phyloP scores from a whole-genome alignment of 23 tunicate genomes.

The Clavelina lepadiformis region DNA sequence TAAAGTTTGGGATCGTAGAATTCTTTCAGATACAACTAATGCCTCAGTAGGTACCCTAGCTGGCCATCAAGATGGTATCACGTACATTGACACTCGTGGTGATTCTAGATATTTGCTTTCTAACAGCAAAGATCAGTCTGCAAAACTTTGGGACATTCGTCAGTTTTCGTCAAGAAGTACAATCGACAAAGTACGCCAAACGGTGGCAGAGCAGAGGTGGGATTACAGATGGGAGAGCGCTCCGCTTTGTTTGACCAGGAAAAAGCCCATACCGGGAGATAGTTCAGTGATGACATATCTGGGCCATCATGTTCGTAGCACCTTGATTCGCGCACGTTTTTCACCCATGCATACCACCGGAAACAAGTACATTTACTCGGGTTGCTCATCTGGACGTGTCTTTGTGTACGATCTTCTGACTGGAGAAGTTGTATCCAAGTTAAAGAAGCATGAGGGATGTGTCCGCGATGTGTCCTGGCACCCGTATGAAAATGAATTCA shows the following conservation, averaged over 20 bases:
- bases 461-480: constrained; percentile 83
- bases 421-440: constrained; percentile 50
- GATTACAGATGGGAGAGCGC: constrained; percentile 74
- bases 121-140: constrained; percentile 74
- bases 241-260: constrained; percentile 13
- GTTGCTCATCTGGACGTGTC: constrained; percentile 50
- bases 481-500: constrained; percentile 49
- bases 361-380: constrained; percentile 58
- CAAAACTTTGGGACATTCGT: constrained; percentile 71
- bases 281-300: constrained; percentile 47
- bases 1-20: constrained; percentile 75
- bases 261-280: constrained; percentile 41
- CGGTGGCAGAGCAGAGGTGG: constrained; percentile 51
- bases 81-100: constrained; percentile 56
- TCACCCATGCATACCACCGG: constrained; percentile 66
- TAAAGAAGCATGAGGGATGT: constrained; percentile 32
- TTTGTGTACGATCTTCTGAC: constrained; percentile 65
- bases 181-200: constrained; percentile 19
- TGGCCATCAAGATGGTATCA: constrained; percentile 73
- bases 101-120: constrained; percentile 69
- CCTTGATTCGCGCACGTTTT: constrained; percentile 75
- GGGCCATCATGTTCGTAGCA: constrained; percentile 53
- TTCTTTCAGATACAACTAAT: constrained; percentile 21
- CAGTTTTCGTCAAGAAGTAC: constrained; percentile 52
- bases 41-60: constrained; percentile 50